Evolutionary conservation across 64 coral and sea anemone species (phyloP), one percentile per base, ranked within the genome.

Genomic region (Pachyseris speciosa): DNA sequence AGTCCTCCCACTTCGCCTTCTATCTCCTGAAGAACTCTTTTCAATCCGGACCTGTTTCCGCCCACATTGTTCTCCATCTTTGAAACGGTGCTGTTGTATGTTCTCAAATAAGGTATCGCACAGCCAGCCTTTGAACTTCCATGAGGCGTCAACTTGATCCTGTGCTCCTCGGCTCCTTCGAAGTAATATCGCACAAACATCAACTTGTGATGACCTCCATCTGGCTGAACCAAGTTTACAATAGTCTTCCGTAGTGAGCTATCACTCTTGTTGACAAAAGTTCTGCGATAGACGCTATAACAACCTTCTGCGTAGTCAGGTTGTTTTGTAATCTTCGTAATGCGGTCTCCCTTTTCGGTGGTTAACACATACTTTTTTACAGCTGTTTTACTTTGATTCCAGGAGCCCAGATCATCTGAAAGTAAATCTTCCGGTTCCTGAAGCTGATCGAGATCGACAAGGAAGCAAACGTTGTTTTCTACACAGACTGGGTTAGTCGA

Each of bases 181-280:
- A 91, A 91, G 27, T 57, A 37, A 50, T 83, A 91, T 4, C 45
- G n/a, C 7, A 91, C 61, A 40, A 81, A 91, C 0, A 83, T 64
- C 29, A 91, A 25, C 2, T 91, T 91, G 43, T 81, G 64, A 33
- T 91, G 74, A 0, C 16, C 19, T 27, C 29, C 38, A 31, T 81
- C 64, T 12, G 88, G 75, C 37, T 1, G 41, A 37, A 83, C 27
- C 0, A 91, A n/a, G 25, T 91, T 71, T 0, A 81, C 75, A 15
- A 91, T 83, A 28, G 57, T 81, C 75, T 91, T 91, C 10, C 45
- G 36, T 12, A 91, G 36, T 2, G 75, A 38, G 11, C 31, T 68
- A 70, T 92, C 78, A 48, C 90, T 85, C 11, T 22, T 85, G 80
- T 92, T 92, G 0, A 85, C 28, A 37, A 71, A 92, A 60, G 89